Evolutionary conservation across 2,797 vertebrate species (phyloP).

Genomic region (Bradypodion ventrale): DNA sequence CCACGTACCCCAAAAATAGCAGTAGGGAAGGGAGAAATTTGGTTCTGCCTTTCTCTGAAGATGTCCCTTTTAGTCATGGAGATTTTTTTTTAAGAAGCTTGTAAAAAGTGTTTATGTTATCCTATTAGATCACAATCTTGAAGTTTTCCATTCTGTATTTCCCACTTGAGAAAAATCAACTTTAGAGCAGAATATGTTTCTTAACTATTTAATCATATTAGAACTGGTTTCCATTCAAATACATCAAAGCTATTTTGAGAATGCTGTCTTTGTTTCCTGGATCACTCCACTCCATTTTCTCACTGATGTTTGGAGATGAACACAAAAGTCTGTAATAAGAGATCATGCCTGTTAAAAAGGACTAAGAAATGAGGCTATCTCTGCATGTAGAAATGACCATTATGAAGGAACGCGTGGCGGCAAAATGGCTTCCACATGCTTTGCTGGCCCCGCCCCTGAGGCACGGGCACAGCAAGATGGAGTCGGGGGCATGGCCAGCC

Average conservation of each 20-base stretch:
- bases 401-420: no score
- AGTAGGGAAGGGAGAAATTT: slow-evolving; percentile 62
- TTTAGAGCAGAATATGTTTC: slow-evolving; percentile 30
- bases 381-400: slow-evolving; percentile 38
- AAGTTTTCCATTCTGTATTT: slow-evolving; percentile 47
- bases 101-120: slow-evolving; percentile 59
- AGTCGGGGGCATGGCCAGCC: no score
- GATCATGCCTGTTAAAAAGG: slow-evolving; percentile 31
- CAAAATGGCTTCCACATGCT: no score
- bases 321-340: slow-evolving; percentile 16
- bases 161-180: slow-evolving; percentile 43
- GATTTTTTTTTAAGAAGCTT: slow-evolving; percentile 41
- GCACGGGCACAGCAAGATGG: no score
- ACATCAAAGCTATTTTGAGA: slow-evolving; percentile 2
- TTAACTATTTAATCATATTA: background rate
- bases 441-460: no score
- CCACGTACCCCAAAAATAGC: slow-evolving; percentile 65
- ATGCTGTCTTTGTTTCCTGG: background rate
- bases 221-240: slow-evolving; percentile 38
- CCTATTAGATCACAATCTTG: slow-evolving; percentile 51
- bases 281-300: slow-evolving; percentile 31
- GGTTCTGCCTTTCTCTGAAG: slow-evolving; percentile 67
- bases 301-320: slow-evolving; percentile 16
- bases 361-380: slow-evolving; percentile 44
- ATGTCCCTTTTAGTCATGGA: slow-evolving; percentile 56